These are phyloP conservation scores for Ypsolopha scabrella DNA, from an alignment of 2,888 invertebrate species.

Conservation along the genomic window DNA sequence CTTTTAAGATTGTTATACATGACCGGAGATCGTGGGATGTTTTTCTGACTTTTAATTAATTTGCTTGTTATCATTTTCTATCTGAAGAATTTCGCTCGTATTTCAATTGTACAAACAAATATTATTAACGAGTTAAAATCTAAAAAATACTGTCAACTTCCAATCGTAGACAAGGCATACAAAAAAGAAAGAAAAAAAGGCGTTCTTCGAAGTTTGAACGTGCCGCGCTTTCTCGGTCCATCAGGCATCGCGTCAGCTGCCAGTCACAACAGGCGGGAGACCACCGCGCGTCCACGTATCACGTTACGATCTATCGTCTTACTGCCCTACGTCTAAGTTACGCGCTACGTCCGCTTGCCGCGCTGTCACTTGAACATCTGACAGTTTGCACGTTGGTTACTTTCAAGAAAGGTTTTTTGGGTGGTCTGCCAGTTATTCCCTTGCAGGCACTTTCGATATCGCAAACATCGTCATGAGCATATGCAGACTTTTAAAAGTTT, in stretches of 20 bases:
- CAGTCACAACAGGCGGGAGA: constrained; percentile 52
- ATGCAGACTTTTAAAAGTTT: too few relatives aligned
- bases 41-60: constrained; percentile 39
- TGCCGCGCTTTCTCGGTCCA: constrained; percentile 66
- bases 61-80: constrained; percentile 52
- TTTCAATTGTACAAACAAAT: background rate
- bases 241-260: constrained; percentile 66
- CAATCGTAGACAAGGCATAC: constrained; percentile 25
- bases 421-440: background rate
- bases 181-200: constrained; percentile 12
- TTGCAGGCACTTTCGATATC: too few relatives aligned
- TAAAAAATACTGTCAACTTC: constrained; percentile 18
- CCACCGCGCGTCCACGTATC: constrained; percentile 56
- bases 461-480: too few relatives aligned
- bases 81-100: constrained; percentile 23
- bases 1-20: constrained; percentile 25
- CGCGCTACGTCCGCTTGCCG: constrained; percentile 47
- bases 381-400: constrained; percentile 47
- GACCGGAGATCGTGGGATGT: constrained; percentile 21
- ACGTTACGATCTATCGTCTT: constrained; percentile 64
- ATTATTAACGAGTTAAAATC: background rate
- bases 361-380: constrained; percentile 47
- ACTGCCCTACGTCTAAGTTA: constrained; percentile 66
- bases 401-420: background rate
- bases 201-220: constrained; percentile 43